These are phyloP conservation scores for Pachycephala philippinensis DNA, from an alignment of 2,113 vertebrate species.

Conservation along the genomic window DNA sequence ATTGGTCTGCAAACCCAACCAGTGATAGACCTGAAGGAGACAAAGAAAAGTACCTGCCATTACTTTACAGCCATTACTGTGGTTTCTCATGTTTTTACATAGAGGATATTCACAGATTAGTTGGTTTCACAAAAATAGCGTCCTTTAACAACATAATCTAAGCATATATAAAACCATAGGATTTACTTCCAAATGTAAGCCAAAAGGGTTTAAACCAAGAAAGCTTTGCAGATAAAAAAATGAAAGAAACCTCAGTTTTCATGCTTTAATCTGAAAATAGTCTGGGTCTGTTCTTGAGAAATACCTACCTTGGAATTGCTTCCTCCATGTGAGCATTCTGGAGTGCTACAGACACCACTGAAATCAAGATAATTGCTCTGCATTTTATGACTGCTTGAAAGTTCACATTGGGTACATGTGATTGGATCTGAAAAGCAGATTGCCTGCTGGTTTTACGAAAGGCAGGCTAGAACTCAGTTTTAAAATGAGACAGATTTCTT, in stretches of 20 bases:
- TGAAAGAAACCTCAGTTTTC: background rate
- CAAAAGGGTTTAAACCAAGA: background rate
- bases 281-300: background rate
- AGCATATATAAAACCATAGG: background rate
- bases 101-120: background rate
- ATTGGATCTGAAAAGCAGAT: background rate
- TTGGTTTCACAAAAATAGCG: background rate
- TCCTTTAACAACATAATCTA: background rate
- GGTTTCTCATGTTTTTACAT: background rate
- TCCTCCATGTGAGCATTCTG: background rate
- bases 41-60: background rate
- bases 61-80: background rate
- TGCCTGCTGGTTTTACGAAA: background rate
- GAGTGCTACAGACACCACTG: background rate
- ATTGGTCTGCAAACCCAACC: background rate
- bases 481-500: background rate
- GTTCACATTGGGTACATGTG: background rate
- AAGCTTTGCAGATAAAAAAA: background rate
- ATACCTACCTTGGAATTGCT: background rate
- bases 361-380: slow-evolving; percentile 2
- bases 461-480: background rate
- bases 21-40: background rate
- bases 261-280: background rate
- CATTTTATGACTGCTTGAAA: background rate
- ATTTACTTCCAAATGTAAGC: background rate